Conservation (phyloP, 2,113 vertebrate genomes). For the Pterocles orientalis region DNA sequence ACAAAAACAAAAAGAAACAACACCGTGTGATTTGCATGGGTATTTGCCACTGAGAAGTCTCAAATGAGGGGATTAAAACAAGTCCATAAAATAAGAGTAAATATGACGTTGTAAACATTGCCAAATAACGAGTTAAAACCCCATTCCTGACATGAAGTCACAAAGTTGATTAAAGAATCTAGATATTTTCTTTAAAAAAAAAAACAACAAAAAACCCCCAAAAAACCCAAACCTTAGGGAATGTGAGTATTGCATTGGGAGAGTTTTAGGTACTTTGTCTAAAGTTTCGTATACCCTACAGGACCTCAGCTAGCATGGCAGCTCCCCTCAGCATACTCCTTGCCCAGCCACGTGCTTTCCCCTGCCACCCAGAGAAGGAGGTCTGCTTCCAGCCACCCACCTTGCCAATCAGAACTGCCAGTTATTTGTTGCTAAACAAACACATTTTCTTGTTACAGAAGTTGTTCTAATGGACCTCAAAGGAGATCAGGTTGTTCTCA, state of each 20-base stretch:
- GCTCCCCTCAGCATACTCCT: neutral
- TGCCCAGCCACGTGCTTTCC: fast-evolving
- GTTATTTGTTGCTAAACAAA: neutral
- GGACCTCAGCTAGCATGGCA: neutral
- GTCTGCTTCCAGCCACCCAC: neutral
- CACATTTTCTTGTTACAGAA: neutral
- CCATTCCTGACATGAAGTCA: neutral
- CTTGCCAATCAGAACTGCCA: neutral
- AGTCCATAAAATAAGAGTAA: neutral
- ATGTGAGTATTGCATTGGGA: neutral
- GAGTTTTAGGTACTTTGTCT: neutral
- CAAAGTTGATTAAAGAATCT: neutral
- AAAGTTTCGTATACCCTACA: neutral
- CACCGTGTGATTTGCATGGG: neutral
- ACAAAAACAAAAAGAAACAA: neutral
- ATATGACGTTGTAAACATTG: neutral
- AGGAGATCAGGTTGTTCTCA: neutral
- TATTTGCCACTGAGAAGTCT: neutral
- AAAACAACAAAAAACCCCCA: too few species aligned
- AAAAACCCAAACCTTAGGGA: too few species aligned
- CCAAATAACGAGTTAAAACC: neutral
- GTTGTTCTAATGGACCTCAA: neutral
- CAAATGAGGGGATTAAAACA: neutral
- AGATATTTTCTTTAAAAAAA: neutral
- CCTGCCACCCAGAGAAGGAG: neutral